Base-by-base conservation (phyloP, 2,113 vertebrate species). In the Gallinago paraguaiae region DNA sequence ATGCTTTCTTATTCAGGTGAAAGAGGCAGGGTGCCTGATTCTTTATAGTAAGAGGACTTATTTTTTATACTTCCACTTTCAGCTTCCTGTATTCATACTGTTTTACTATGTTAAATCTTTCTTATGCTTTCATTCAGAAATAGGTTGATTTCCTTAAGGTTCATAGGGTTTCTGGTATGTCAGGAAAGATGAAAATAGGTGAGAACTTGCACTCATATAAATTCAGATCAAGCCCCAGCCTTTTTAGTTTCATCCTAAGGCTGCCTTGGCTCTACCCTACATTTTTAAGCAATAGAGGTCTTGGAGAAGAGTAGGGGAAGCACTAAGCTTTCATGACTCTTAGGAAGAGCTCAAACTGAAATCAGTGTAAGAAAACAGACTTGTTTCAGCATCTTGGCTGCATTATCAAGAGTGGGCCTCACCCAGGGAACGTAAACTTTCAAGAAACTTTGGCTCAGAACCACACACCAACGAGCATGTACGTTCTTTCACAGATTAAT, bases 61-160 rank as follows among this genome's bases (percentile, higher is more conserved):
- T 79, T 95, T 95, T 97, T 92, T 95, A 71, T 96, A 93, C 41
- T 92, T 92, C 53, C 6, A n/a, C 13, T 60, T 78, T 68, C 35
- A 82, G 74, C 80, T 92, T 96, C 70, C 53, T 92, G 54, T 75
- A 87, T 82, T 92, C 9, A 13, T 31, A 19, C 33, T 59, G 41
- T 20, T 90, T 60, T 69, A 89, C 59, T 72, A 67, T 25, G 33
- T 82, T 87, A 78, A 88, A 57, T 81, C 76, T 67, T 94, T 85
- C 63, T 87, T 90, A 51, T 39, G 57, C 59, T 92, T 93, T 61
- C 31, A 70, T 53, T 78, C 72, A 79, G 5, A 96, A 76, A 28
- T 77, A 93, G 43, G 75, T 94, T 96, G 31, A 87, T 90, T 97
- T 96, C 83, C 81, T 91, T 74, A 78, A 64, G 70, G 53, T 91